Evolutionary conservation across 2,113 vertebrate genomes (phyloP).

Genomic region (Scartelaos histophorus): DNA sequence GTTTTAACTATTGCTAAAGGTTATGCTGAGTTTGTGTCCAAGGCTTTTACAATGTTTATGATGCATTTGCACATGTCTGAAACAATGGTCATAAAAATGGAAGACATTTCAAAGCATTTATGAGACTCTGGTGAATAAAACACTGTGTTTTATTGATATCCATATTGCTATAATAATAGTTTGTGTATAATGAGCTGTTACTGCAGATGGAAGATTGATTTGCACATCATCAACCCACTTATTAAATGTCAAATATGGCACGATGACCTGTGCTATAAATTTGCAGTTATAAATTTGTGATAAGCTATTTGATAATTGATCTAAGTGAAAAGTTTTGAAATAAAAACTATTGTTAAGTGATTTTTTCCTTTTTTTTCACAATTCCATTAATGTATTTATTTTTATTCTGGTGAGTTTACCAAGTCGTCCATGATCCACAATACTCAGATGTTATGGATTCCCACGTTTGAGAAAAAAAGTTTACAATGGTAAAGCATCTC

Average conservation of each 20-base stretch:
- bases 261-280: not conserved
- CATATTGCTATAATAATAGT: not conserved
- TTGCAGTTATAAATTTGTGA: not conserved
- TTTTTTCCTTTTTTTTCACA: too few species aligned
- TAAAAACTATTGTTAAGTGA: not conserved
- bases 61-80: not conserved
- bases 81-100: not conserved
- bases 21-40: not conserved
- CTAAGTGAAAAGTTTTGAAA: not conserved
- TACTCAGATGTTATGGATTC: not conserved
- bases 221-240: conserved; percentile 13
- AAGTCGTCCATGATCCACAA: not conserved
- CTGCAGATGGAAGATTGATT: conserved; percentile 17
- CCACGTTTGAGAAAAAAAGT: not conserved
- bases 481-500: too few species aligned
- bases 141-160: not conserved
- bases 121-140: not conserved
- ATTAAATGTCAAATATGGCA: not conserved
- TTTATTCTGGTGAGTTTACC: not conserved
- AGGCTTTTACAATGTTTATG: conserved; percentile 1
- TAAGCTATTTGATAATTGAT: not conserved
- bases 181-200: conserved; percentile 4
- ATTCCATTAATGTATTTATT: not conserved
- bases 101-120: not conserved
- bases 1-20: not conserved